Evolutionary conservation across 2,797 vertebrate species (phyloP).

Genomic region (Enteromius argenteus): DNA sequence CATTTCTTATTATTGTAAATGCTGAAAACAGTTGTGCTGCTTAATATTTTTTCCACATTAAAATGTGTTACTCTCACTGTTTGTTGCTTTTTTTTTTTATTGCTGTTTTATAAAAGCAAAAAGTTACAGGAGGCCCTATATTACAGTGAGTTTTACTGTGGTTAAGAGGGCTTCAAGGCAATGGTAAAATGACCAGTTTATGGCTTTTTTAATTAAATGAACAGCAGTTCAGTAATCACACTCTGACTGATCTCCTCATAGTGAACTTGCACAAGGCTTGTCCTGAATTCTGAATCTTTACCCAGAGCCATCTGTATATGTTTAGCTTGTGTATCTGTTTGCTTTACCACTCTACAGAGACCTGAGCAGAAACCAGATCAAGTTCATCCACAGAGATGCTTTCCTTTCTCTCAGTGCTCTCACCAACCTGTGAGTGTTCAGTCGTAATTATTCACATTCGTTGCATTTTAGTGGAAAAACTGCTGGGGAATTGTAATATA

Average conservation of each 20-base stretch:
- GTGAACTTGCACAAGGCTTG: background rate
- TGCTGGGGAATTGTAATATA: background rate
- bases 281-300: constrained; percentile 22
- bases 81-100: background rate
- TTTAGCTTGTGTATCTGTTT: constrained; percentile 43
- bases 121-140: background rate
- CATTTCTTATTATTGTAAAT: background rate
- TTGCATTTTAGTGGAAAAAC: background rate
- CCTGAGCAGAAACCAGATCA: constrained; percentile 92
- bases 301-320: constrained; percentile 28
- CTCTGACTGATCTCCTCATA: constrained; percentile 1
- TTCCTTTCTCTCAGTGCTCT: constrained; percentile 87
- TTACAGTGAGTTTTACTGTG: background rate
- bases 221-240: constrained; percentile 17
- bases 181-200: background rate
- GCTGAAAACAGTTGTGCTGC: background rate
- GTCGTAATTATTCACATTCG: constrained; percentile 6
- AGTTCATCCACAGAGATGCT: constrained; percentile 86
- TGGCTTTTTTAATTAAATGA: constrained; percentile 11
- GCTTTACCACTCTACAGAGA: constrained; percentile 81
- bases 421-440: constrained; percentile 91
- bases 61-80: background rate
- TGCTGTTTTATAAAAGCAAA: background rate
- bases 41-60: background rate
- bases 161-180: background rate